Base-by-base conservation (phyloP, 92 coral and sea anemone genomes). In the Paramuricea clavata region DNA sequence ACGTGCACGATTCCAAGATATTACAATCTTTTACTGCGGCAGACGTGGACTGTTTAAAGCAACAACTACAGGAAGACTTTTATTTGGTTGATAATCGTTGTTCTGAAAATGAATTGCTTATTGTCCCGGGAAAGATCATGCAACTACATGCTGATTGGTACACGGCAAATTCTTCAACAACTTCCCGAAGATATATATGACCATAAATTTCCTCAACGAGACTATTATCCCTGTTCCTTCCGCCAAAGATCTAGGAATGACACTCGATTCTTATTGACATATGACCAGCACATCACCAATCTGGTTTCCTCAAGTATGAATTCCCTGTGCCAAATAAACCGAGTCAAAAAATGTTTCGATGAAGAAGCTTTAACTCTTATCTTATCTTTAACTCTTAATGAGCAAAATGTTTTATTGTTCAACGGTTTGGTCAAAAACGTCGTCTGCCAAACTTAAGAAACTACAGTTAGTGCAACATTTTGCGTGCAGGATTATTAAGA, bases 41-140 rank as follows among this genome's bases (percentile, higher is more conserved):
- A 16, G 88, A 81, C 65, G 28, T 62, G 47, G 85, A 83, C 3
- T n/a, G 83, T 19, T 56, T 74, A 21, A 71, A 42, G 49, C n/a
- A 9, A 0, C 56, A 28, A 26, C 90, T 92, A 11, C 86, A 85
- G 50, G 76, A 73, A 85, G 92, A 88, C 41, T 77, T 88, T 17
- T 67, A 35, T 6, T 16, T 69, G 27, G 83, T 92, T 5, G 90
- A 83, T 34, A 59, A 81, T 2, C 87, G 85, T 84, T 91, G 87
- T 52, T 91, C 88, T 16, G 81, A 65, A 32, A 91, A 88, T 61
- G 72, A 85, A 6, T 81, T 91, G 56, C 69, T 91, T 12, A 83
- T 87, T 74, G 88, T 83, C 49, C 87, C 92, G 21, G 85, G 52
- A 11, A 90, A 86, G 78, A 90, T 90, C 89, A 36, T 2, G n/a